A percentile compares a stretch with the other conserved stretches of the same genome.
Conservation (phyloP, 1,140 invertebrate species). For the Pachyrhynchus sulphureomaculatus region DNA sequence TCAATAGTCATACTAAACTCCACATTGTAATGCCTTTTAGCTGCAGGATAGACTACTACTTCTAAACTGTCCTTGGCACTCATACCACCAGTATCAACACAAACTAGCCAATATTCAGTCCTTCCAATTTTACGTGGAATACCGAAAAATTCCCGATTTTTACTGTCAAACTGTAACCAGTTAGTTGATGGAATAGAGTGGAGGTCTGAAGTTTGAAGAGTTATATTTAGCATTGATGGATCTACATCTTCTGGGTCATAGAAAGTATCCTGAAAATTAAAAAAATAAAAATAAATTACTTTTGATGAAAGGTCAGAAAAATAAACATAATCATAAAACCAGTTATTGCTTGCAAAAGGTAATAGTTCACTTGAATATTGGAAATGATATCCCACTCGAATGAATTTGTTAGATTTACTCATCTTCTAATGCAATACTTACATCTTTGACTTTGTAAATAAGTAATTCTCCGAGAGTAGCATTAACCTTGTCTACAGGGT, state of each 20-base stretch:
- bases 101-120: slow-evolving; percentile 77
- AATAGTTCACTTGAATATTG: too few species aligned
- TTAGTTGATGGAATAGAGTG: slow-evolving; percentile 65
- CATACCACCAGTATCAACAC: slow-evolving; percentile 66
- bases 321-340: too few species aligned
- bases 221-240: slow-evolving; percentile 70
- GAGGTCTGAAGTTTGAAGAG: slow-evolving; percentile 71
- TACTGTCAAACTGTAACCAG: slow-evolving; percentile 87
- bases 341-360: too few species aligned
- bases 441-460: slow-evolving; percentile 75
- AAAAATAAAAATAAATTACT: slow-evolving; percentile 9
- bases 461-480: slow-evolving; percentile 77
- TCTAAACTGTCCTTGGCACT: slow-evolving; percentile 77
- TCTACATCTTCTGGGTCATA: slow-evolving; percentile 84
- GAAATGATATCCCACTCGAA: too few species aligned
- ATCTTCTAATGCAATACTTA: too few species aligned
- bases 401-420: too few species aligned
- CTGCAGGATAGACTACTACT: slow-evolving; percentile 66
- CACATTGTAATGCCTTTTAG: slow-evolving; percentile 59
- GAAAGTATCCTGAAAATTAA: slow-evolving; percentile 73
- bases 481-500: slow-evolving; percentile 82
- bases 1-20: slow-evolving; percentile 80
- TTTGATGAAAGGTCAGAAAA: too few species aligned
- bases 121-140: slow-evolving; percentile 73
- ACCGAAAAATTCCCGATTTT: slow-evolving; percentile 88